Base-by-base conservation (phyloP, 2,797 vertebrate genomes). In the Microctenopoma lineatum region DNA sequence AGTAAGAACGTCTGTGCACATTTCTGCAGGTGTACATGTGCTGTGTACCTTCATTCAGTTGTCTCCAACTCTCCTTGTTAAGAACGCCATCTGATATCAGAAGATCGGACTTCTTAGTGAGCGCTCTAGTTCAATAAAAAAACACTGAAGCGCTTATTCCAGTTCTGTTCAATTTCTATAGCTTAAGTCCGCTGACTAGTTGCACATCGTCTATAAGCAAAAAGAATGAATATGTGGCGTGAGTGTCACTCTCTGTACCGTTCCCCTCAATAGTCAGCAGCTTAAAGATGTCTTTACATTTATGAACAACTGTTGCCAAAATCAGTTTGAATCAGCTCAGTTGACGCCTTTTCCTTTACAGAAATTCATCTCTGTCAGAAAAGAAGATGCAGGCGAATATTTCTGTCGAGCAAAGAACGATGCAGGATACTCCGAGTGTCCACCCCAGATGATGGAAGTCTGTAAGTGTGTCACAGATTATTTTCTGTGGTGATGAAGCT, bases 361-460 rank as follows among this genome's bases (percentile, higher is more conserved):
- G 98, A 95, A 93, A 46, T 99, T 99, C 84, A 93, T 84, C 0
- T 92, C 94, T 0, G 96, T 98, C 56, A 95, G 95, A 69, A 98
- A 97, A 86, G 96, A 96, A 1, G 97, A 99, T 64, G 93, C 94
- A 0, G 98, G 97, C 3, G 93, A 94, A n/a, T 99, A 99, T 69
- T 95, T 81, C 85, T 99, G 98, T 84, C 91, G 96, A 73, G 98
- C 98, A 0, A 95, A 92, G 50, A 99, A 99, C 0, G 95, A 96
- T 0, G 98, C 96, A 0, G 98, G 98, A 5, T 84, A 94, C 4
- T 90, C 97, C 7, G 92, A 95, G 89, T 99, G 98, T 48, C 89
- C 91, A 4, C 84, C 95, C 1, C 96, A 98, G 88, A 90, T 88
- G 80, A 96, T 99, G 96, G 97, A 98, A 97, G 96, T 99, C 88